Evolutionary conservation across 2,888 invertebrate genomes (phyloP).

Genomic region (Xestia xanthographa): DNA sequence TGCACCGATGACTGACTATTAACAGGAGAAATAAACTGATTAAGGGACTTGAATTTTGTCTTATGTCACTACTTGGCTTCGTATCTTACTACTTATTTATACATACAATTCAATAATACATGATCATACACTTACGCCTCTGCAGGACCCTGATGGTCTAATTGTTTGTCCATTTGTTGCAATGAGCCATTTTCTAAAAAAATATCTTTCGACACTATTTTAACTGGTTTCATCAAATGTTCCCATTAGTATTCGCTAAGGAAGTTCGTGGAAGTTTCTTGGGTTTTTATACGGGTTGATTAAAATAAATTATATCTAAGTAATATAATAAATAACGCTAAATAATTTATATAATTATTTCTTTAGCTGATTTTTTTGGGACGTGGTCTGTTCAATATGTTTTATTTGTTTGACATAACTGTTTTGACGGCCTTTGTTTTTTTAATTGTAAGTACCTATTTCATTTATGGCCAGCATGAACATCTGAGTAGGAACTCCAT

Average conservation of each 20-base stretch:
- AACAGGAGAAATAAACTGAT: background rate
- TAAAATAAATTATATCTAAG: conserved; percentile 33
- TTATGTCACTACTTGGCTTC: background rate
- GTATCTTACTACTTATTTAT: background rate
- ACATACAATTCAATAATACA: too few species aligned
- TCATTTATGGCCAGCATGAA: conserved; percentile 38
- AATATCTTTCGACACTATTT: conserved; percentile 38
- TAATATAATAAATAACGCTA: conserved; percentile 51
- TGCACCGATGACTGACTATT: background rate
- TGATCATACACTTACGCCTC: conserved; percentile 63
- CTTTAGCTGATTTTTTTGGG: conserved; percentile 54
- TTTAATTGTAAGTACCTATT: conserved; percentile 5
- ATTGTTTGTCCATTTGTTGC: conserved; percentile 60
- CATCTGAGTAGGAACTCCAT: background rate
- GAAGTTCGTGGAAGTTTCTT: conserved; percentile 5
- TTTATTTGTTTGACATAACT: conserved; percentile 58
- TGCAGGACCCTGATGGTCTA: conserved; percentile 50
- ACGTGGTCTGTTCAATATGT: conserved; percentile 48
- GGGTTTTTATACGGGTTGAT: conserved; percentile 24
- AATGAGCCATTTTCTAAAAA: conserved; percentile 53
- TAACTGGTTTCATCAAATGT: conserved; percentile 9
- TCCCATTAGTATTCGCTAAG: conserved; percentile 13
- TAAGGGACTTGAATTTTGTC: background rate
- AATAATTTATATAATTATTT: conserved; percentile 65
- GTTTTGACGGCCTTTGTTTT: conserved; percentile 42